Base-by-base conservation (phyloP, 2,797 vertebrate species). In the Heterohyrax brucei region DNA sequence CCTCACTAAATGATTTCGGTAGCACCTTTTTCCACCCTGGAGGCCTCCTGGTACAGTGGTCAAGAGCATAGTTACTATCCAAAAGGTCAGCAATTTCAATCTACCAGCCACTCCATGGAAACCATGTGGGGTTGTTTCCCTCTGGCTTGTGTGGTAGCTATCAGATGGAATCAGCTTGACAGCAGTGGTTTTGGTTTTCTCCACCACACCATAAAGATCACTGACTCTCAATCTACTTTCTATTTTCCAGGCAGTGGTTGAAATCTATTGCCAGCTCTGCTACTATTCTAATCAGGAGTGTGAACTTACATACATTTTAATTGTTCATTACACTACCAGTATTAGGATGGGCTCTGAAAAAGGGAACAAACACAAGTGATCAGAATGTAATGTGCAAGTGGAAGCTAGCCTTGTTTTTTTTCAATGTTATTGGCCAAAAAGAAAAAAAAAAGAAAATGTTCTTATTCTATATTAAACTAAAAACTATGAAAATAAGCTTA, bases 401-500 rank as follows among this genome's bases (percentile, higher is more conserved):
- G 79, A 96, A 86, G n/a, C 3, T 81, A 39, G 44, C 21, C 39
- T 39, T 81, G 4, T 75, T 96, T 89, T 91, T 86, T 10, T 26
- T 80, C 28, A 87, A 91, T 64, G 33, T 59, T 79, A 61, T n/a
- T 77, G 61, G 5, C 9, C 39, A 39, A 39, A 39, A 39, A 39
- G 39, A 39, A 39, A 39, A 39, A 39, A 39, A 39, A 39, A 73
- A 95, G 93, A 91, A 62, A 64, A 64, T 33, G 18, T 3, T 13
- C 53, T 53, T 84, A 78, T 59, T 18, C 19, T 39, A 93, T 96
- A 80, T 77, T 44, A 46, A 87, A 85, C 56, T 81, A 46, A 59
- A 10, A 93, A n/a, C 24, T 82, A 94, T 93, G 83, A 90, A 86
- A 93, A 86, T 44, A 89, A 88, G 53, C 73, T 33, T 50, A 14